Base-by-base conservation (phyloP, 2,797 vertebrate species). In the Taenioides sp. region DNA sequence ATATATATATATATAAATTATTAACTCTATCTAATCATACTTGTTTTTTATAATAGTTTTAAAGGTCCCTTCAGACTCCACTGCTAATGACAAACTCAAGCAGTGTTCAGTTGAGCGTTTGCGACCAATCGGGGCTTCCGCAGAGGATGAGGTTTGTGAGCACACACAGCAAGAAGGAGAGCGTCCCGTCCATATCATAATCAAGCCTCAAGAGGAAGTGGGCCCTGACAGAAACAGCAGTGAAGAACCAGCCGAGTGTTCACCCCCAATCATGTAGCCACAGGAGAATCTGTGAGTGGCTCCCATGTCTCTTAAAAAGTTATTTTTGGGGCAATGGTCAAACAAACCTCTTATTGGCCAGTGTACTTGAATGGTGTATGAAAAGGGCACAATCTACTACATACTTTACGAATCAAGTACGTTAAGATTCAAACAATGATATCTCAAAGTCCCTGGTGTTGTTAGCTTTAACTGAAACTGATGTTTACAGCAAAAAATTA, bases 61-160 rank as follows among this genome's bases (percentile, higher is more conserved):
- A 5, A 59, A 59, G 16, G 57, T 28, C 25, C 1, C 77, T 83
- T 86, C 90, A 16, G 91, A 93, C 0, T 75, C 65, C 3, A 80
- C 61, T 81, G 20, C 69, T 2, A 57, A 67, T 7, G 89, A 92
- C 65, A 93, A 90, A 80, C 77, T 72, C n/a, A 92, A 89, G 82
- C 88, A 83, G 49, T 20, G 85, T 28, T 84, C 79, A 40, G 85
- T 76, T 0, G 92, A 93, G 69, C 91, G 93, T 9, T 84, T 93
- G 78, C 83, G 93, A 54, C 94, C 93, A 20, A 86, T 93, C 0
- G 93, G 94, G 10, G 93, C 92, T 0, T 95, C 93, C 0, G 92
- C 90, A 0, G 93, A 94, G 67, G 88, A 93, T 69, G 86, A 88
- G 75, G 70, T 77, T 75, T 80, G 78, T 4, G 92, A 93, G 37